Conservation (phyloP, 2,113 vertebrate species). For the human (Homo sapiens) region DNA sequence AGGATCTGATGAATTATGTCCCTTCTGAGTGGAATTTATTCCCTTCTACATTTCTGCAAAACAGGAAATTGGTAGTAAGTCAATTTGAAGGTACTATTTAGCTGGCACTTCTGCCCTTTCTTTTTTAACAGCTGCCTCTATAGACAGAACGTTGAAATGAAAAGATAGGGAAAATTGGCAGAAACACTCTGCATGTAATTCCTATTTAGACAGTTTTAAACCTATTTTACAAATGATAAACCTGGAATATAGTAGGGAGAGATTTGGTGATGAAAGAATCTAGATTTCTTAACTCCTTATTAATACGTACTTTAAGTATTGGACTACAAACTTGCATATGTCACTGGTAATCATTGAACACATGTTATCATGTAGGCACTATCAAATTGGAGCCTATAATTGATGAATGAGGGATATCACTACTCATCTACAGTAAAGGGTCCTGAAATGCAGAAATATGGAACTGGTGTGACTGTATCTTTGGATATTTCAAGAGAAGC, state of each 20-base stretch:
- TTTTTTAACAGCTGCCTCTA: background rate
- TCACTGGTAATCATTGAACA: background rate
- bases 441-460: background rate
- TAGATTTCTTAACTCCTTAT: background rate
- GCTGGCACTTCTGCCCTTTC: background rate
- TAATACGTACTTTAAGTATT: background rate
- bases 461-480: background rate
- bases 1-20: background rate
- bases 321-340: background rate
- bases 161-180: background rate
- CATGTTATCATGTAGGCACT: background rate
- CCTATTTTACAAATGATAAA: background rate
- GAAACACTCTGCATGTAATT: background rate
- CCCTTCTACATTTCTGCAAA: background rate
- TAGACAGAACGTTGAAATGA: background rate
- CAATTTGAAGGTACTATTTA: background rate
- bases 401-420: rapidly evolving
- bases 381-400: background rate
- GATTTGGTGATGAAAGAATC: background rate
- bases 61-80: background rate
- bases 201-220: background rate
- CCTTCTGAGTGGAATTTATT: background rate
- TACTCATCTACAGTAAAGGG: background rate
- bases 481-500: background rate
- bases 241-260: background rate